Conservation (phyloP, 2,113 vertebrate species). For the Carettochelys insculpta region DNA sequence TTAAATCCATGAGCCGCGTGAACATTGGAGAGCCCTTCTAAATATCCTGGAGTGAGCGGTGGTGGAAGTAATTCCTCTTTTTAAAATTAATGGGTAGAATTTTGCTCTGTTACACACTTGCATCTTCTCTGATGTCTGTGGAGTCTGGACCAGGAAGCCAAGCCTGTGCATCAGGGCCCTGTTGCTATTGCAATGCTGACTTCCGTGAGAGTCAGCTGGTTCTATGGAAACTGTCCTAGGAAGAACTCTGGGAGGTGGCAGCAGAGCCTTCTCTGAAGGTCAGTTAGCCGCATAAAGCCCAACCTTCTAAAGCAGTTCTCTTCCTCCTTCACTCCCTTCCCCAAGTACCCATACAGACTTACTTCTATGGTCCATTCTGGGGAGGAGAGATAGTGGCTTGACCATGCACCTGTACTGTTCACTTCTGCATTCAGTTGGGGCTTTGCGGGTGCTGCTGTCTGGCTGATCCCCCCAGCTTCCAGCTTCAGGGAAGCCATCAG, state of each 20-base stretch:
- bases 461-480: background rate
- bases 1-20: background rate
- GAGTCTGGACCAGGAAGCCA: background rate
- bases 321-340: background rate
- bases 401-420: background rate
- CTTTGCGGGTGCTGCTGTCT: background rate
- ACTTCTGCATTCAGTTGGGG: background rate
- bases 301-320: background rate
- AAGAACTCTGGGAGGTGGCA: background rate
- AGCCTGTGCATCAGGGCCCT: background rate
- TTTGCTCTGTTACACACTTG: background rate
- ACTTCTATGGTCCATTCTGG: background rate
- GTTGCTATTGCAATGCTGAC: background rate
- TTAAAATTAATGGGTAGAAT: background rate
- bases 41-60: background rate
- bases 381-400: accelerated
- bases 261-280: background rate
- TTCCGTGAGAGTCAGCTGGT: background rate
- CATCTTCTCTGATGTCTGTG: background rate
- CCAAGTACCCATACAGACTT: background rate
- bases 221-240: background rate
- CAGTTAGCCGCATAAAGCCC: background rate
- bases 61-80: background rate
- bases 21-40: background rate
- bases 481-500: background rate